These are phyloP conservation scores for Podocnemis expansa DNA, from an alignment of 2,113 vertebrate species.

Conservation along the genomic window DNA sequence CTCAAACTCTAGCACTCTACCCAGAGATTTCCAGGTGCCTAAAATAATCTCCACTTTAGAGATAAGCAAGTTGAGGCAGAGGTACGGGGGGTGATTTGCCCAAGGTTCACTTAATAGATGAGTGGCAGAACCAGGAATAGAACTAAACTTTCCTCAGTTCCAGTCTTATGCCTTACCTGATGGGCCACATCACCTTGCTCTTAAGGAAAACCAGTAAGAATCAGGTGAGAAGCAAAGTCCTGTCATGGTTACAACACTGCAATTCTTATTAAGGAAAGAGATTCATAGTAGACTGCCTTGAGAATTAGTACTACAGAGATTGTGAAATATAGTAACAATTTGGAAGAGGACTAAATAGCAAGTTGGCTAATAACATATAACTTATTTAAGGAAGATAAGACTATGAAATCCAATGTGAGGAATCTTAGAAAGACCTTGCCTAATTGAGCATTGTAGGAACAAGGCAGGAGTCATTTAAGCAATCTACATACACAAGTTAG, in stretches of 20 bases:
- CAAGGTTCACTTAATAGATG: background rate
- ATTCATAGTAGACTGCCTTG: background rate
- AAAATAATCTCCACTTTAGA: background rate
- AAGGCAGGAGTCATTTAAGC: background rate
- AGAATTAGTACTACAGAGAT: background rate
- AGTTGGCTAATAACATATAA: slow-evolving; percentile 3
- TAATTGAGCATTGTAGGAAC: background rate
- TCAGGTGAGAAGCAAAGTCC: background rate
- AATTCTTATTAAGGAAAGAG: background rate
- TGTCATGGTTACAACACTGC: background rate
- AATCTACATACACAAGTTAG: fast-evolving
- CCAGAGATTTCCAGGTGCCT: background rate
- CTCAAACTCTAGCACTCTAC: background rate
- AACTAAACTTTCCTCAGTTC: background rate
- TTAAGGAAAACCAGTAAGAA: background rate
- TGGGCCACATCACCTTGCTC: background rate
- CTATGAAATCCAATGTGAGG: background rate
- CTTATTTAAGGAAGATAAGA: slow-evolving; percentile 5
- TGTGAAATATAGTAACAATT: background rate
- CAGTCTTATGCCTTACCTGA: background rate
- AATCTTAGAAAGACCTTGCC: background rate
- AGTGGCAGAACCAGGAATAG: background rate
- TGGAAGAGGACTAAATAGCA: background rate
- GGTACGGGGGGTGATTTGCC: background rate
- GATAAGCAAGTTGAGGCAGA: background rate